A percentile compares a stretch with the other conserved stretches of the same genome.
Evolutionary conservation across 2,113 vertebrate species (phyloP).

Genomic region (Sarotherodon lohbergeri): DNA sequence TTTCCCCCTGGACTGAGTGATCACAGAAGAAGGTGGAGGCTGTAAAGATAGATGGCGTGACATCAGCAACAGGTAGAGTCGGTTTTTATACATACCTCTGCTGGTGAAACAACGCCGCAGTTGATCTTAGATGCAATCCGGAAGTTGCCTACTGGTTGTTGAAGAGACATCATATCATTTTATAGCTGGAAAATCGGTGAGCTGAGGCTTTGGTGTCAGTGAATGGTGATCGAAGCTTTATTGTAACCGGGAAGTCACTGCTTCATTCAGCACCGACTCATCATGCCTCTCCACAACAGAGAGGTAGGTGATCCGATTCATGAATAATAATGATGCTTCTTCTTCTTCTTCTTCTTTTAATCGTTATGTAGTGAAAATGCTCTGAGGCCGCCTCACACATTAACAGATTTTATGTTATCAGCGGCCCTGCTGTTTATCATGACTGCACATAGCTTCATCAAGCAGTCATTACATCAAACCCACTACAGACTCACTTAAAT

Average conservation of each 20-base stretch:
- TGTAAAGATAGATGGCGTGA: neutral
- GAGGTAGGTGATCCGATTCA: conserved; percentile 50
- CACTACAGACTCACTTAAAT: neutral
- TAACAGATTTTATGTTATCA: neutral
- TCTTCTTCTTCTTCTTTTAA: neutral
- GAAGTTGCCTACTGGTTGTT: conserved; percentile 29
- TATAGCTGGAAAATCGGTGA: neutral
- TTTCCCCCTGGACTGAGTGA: neutral
- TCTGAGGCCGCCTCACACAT: neutral
- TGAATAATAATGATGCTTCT: neutral
- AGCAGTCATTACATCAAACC: neutral
- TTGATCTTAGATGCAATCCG: conserved; percentile 20
- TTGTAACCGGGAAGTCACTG: neutral
- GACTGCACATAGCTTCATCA: neutral
- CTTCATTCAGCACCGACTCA: neutral
- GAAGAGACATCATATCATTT: neutral
- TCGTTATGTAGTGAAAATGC: neutral
- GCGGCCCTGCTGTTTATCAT: neutral
- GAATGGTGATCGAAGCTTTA: neutral
- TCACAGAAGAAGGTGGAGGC: neutral
- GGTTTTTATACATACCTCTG: conserved; percentile 51
- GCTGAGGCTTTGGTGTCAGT: neutral
- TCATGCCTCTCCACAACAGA: conserved; percentile 58
- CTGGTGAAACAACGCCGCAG: neutral
- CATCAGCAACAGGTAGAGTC: conserved; percentile 61